phyloP scores from a whole-genome alignment of 2,113 vertebrate species.

The Apistogramma diplotaenia region DNA sequence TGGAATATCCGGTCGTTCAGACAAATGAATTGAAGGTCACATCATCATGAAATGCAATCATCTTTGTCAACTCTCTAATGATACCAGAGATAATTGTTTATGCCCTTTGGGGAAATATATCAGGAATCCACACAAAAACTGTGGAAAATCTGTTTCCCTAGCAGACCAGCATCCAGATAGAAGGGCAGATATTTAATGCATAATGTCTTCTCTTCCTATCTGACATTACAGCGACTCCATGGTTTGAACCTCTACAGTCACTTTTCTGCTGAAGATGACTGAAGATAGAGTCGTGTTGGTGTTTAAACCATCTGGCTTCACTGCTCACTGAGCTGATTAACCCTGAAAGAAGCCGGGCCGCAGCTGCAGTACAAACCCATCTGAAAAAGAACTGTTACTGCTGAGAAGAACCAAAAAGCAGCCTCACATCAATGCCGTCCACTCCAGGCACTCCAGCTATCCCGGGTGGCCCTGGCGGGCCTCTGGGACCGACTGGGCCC shows the following conservation, averaged over 20 bases:
- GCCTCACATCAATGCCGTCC: slow-evolving; percentile 94
- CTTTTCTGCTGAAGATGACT: neutral
- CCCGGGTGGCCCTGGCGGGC: slow-evolving; percentile 82
- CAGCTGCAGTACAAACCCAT: neutral
- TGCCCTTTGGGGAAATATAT: neutral
- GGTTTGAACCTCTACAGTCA: neutral
- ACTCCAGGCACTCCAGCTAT: slow-evolving; percentile 88
- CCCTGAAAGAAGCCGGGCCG: neutral
- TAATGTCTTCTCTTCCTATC: neutral
- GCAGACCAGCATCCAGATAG: neutral
- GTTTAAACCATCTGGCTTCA: neutral
- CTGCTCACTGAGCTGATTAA: neutral
- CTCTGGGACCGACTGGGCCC: slow-evolving; percentile 83
- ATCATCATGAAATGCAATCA: too few relatives aligned
- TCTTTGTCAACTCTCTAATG: neutral
- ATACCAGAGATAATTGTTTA: neutral
- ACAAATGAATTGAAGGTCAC: too few relatives aligned
- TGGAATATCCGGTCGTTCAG: too few relatives aligned
- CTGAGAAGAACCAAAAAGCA: neutral
- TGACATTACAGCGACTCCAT: too few relatives aligned
- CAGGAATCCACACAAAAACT: too few relatives aligned
- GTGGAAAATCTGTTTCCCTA: too few relatives aligned
- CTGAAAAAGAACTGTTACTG: neutral
- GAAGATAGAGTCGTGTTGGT: neutral
- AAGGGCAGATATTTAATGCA: neutral